Base-by-base conservation (phyloP, 2,113 vertebrate genomes). In the Tachuris rubrigastra region DNA sequence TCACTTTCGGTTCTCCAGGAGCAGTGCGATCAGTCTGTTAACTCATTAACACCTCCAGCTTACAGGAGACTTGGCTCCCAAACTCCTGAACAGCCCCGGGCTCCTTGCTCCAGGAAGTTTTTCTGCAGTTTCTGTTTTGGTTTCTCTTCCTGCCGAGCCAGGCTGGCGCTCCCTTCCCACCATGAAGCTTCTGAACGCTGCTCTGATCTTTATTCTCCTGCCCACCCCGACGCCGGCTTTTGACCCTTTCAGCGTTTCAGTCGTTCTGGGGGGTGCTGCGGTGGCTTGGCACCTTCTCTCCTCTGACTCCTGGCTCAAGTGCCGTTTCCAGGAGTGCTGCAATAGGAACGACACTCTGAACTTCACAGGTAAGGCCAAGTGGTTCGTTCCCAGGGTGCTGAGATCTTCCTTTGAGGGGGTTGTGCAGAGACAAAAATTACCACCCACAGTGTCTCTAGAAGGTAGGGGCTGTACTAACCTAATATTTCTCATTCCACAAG, bases 241-340 rank as follows among this genome's bases (percentile, higher is more conserved):
- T 22, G 91, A 97, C 58, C 85, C 91, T 56, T 30, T 95, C 71
- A 93, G 71, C 25, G 10, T 6, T 71, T 91, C 89, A 5, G 0
- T 81, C 24, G 4, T 66, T 27, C n/a, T 42, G 8, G 85, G 82
- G 1, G 2, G 91, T 3, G 90, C 63, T 63, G 67, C 47, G 9
- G 4, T 86, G 1, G 3, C 37, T 53, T 93, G 93, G 95, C 82
- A 80, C 27, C 93, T 96, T 50, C 16, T 90, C 27, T 80, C 71
- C 55, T 44, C 87, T 10, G 12, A 66, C 3, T 92, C 90, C 46
- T 96, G 92, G 93, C n/a, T 97, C 47, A 82, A 33, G 47, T 93
- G 90, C 58, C 47, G 10, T 5, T 46, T 97, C 71, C 47, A 76
- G 85, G 77, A 95, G 53, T 86, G 94, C 82, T 95, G 96, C 59